phyloP scores from a whole-genome alignment of 2,797 vertebrate species.

The Tokudaia muenninki region DNA sequence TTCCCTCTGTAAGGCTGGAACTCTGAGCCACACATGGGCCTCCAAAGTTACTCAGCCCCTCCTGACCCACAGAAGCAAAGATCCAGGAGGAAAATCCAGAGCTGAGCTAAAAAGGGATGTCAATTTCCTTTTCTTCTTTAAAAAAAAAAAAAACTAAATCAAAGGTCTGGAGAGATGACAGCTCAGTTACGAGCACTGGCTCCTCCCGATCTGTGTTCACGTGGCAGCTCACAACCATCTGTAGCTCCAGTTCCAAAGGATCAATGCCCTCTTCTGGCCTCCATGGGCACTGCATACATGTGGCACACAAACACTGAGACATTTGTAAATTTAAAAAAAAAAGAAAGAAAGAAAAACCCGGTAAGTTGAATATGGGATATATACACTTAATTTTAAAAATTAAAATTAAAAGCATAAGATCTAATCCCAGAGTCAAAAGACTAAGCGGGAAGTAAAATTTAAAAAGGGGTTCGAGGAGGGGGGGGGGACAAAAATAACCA shows the following conservation, averaged over 20 bases:
- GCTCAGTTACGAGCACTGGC: neutral
- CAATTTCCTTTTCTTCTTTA: neutral
- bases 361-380: neutral
- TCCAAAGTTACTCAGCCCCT: neutral
- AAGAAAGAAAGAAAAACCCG: neutral
- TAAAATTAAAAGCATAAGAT: neutral
- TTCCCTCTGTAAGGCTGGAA: neutral
- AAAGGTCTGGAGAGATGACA: neutral
- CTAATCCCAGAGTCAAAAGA: neutral
- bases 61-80: neutral
- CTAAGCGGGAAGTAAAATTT: neutral
- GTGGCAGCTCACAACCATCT: neutral
- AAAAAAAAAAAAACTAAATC: neutral
- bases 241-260: neutral
- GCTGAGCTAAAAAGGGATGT: neutral
- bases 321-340: neutral
- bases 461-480: neutral
- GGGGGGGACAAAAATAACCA: neutral
- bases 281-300: neutral
- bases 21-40: neutral
- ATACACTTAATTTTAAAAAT: conserved; percentile 11
- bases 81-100: neutral
- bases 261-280: neutral
- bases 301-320: neutral
- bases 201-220: too few species aligned